Evolutionary conservation across 1,140 invertebrate genomes (phyloP).

Genomic region (Chironomus striatipennis): DNA sequence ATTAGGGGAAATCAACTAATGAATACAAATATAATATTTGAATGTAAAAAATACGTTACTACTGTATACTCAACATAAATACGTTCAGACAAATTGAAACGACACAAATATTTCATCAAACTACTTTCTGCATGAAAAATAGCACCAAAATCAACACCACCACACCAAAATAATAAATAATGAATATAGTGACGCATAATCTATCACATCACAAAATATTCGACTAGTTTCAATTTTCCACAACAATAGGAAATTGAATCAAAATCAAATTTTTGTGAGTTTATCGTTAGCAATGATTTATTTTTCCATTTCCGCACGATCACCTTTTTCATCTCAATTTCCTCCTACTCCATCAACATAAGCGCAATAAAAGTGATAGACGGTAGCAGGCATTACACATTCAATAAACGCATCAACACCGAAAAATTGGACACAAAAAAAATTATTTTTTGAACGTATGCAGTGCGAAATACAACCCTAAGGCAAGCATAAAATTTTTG

Average conservation of each 20-base stretch:
- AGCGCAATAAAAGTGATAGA: neutral
- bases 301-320: constrained; percentile 20
- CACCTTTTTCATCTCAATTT: constrained; percentile 9
- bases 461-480: neutral
- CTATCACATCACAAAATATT: too few relatives aligned
- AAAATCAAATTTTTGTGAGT: neutral
- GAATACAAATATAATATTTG: too few relatives aligned
- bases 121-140: too few relatives aligned
- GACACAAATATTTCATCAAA: neutral
- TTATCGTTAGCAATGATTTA: neutral
- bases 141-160: too few relatives aligned
- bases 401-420: constrained; percentile 6
- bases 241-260: neutral
- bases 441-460: constrained; percentile 13
- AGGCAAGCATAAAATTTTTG: neutral
- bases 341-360: neutral
- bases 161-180: too few relatives aligned
- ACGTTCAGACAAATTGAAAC: too few relatives aligned
- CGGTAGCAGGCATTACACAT: neutral
- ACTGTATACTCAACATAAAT: too few relatives aligned
- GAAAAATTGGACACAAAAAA: constrained; percentile 12
- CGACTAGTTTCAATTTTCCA: neutral
- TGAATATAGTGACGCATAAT: too few relatives aligned
- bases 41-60: too few relatives aligned
- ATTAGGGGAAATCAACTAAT: too few relatives aligned